Base-by-base conservation (phyloP, 2,888 invertebrate species). In the Sphinx pinastri region DNA sequence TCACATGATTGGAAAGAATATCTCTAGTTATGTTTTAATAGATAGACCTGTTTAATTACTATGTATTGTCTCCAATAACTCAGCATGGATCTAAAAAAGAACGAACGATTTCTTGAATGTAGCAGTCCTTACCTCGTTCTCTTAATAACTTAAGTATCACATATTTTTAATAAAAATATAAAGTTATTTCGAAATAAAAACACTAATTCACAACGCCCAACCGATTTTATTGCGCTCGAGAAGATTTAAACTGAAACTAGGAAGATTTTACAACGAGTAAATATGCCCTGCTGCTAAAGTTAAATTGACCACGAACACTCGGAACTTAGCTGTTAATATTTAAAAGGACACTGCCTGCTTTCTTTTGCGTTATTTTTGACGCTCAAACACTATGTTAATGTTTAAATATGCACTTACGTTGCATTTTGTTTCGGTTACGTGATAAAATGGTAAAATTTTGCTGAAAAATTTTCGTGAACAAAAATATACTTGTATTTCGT, bases 231-330 rank as follows among this genome's bases (percentile, higher is more conserved):
- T 76, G 71, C 78, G 78, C 79, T 76, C 74, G 76, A 76, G 72
- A 70, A 75, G 70, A 38, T 75, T 73, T 71, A 70, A 71, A 66
- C 60, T 71, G 75, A 76, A 76, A 74, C 75, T 75, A 72, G 71
- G 71, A 75, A 77, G 79, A 79, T 81, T 79, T 78, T 77, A 76
- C 74, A 74, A 75, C 75, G 70, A 71, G 71, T 67, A 77, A 78
- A 75, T 75, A 76, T 74, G 77, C 75, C 76, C 72, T 68, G 69
- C 70, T 76, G 67, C 71, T 74, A 19, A 60, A 60, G 69, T 70
- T 55, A 73, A 75, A 74, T 70, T 73, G 58, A 25, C 60, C 57
- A 68, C 73, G 2, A 49, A 77, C 38, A 71, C 67, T 78, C 11
- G 71, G 76, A 70, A 82, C 76, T 72, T 77, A n/a, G 58, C 38